Evolutionary conservation across 92 coral and sea anemone species (phyloP), one percentile per base, ranked within the genome.

Genomic region (Nematostella vectensis): DNA sequence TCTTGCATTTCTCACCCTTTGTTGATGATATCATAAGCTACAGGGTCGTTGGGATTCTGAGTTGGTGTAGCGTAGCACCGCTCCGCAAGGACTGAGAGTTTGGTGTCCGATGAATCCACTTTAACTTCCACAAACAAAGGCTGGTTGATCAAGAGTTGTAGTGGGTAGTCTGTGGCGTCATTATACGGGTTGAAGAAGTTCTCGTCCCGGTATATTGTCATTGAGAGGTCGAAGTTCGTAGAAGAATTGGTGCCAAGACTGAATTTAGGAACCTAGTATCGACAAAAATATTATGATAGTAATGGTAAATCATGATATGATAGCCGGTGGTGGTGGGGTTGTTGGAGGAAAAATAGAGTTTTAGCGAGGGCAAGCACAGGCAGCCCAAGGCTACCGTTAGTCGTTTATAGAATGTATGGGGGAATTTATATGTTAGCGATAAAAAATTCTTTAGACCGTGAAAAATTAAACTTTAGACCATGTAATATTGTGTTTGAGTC

Each of bases 31-130:
- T 70, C 51, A 43, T 85, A 80, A 47, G 70, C 63, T 47, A 71
- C 57, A 40, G 38, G 59, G 45, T 78, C 75, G 12, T 54, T 38
- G 2, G 88, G 95, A 67, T 80, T 55, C 70, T 80, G 81, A 24
- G 72, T 75, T 37, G 95, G 95, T 16, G 95, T 85, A 43, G 95
- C 95, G 52, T 85, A 85, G 27, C 95, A 85, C 49, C 59, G 69
- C 42, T 80, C 83, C 4, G 86, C 88, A 61, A 72, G 44, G 20
- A 85, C 82, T 18, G 76, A 50, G 53, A 85, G 71, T 18, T 75
- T 63, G 3, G 70, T 69, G 24, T 85, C 95, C 2, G 88, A 74
- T 23, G 88, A 80, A 54, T 85, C 83, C 11, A 80, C 61, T 33
- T 47, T 57, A 30, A 66, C 72, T 48, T 66, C 72, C 25, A 66